Base-by-base conservation (phyloP, 2,888 invertebrate species). In the Lycaena phlaeas region DNA sequence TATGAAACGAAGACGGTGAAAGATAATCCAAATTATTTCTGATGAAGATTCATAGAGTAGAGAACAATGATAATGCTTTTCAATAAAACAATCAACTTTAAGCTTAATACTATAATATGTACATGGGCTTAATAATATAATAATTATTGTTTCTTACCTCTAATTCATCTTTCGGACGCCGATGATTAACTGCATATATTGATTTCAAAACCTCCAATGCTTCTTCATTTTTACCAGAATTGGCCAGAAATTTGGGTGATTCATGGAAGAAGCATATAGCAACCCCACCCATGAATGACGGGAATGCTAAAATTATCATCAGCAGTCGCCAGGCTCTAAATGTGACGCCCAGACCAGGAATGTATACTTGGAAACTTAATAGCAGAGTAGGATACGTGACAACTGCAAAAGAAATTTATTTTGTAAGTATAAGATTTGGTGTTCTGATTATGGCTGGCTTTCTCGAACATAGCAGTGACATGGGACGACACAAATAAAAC, bases 321-420 rank as follows among this genome's bases (percentile, higher is more conserved):
- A 93, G 88, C 9, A 93, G 59, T 31, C 94, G 84, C 95, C 95
- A 95, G 0, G 93, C 90, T 43, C 87, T 86, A 56, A 89, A 89
- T 4, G 68, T 66, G 34, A 92, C 66, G 11, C 84, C 86, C 7
- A 89, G 55, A 39, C 81, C 54, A 3, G 75, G 56, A 1, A 82
- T 48, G 1, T 75, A 61, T 0, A 71, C 44, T 1, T 78, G 69
- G 51, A 88, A 71, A 37, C 76, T 51, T 1, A 86, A 49, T 1
- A 90, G 90, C 12, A 93, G 81, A 0, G 91, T 85, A 3, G 87
- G 74, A 75, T 90, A 90, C 0, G 92, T 89, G 34, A 91, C 59
- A n/a, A 88, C 92, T 88, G 66, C 14, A 69, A 65, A 29, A 25
- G 42, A 27, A 29, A 31, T 17, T 10, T 6, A 36, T 12, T 15